Evolutionary conservation across 2,797 vertebrate species (phyloP), one percentile per base, ranked within the genome.

Genomic region (Karalla daura): DNA sequence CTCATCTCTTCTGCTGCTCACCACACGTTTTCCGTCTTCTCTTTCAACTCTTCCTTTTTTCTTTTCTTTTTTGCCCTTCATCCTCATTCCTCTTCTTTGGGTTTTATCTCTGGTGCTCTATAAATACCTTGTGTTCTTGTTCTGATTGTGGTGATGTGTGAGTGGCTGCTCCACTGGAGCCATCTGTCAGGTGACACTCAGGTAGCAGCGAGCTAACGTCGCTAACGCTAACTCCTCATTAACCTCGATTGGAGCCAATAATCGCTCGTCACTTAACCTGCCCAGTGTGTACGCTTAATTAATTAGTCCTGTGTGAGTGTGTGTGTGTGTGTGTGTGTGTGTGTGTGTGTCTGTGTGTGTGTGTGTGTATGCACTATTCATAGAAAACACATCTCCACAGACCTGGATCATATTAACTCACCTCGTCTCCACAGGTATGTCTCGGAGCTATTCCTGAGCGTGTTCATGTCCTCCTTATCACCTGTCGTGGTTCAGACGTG

Each of bases 391-490:
- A 74, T 81, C 83, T 86, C 76, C 18, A 60, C 36, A 84, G 84
- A 86, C 75, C 80, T 83, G 67, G 54, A 78, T 62, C 64, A 40
- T 53, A 87, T 87, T 85, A 86, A 82, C 68, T 81, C 67, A 64
- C 62, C 62, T 69, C 77, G 35, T 83, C 73, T 88, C 79, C 33
- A 69, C 80, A 80, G 82, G 76, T 86, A 78, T 67, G 76, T 86
- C 76, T 67, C 25, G 27, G n/a, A 75, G 41, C 74, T 78, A 70
- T 69, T 79, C 74, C 56, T 40, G 14, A n/a, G 21, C 44, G 18
- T 24, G 24, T 55, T 59, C 14, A 35, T 24, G 52, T 67, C 63
- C 70, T 76, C 51, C 17, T 79, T 61, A 63, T 63, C 60, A 79
- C 71, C 50, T 54, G 71, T 70, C 55, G 24, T 30, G 59, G 36